Conservation (phyloP, 2,888 invertebrate species). For the Epirrita christyi region DNA sequence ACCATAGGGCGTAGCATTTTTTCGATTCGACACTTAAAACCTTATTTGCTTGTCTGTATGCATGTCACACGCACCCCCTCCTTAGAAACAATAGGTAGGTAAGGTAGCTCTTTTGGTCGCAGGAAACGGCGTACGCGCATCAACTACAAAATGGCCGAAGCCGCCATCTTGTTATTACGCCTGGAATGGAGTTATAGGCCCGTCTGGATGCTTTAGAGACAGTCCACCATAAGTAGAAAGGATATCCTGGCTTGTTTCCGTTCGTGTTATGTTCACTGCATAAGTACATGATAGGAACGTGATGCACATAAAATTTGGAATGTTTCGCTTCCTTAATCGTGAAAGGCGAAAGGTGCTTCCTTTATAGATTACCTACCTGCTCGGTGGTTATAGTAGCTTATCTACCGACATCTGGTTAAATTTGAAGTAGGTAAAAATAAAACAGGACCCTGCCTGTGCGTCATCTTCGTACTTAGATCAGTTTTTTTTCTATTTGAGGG, state of each 20-base stretch:
- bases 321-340: constrained; percentile 53
- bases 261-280: constrained; percentile 33
- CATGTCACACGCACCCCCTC: constrained; percentile 76
- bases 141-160: constrained; percentile 69
- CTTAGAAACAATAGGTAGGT: constrained; percentile 74
- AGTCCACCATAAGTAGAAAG: constrained; percentile 69
- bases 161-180: constrained; percentile 61
- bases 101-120: constrained; percentile 77
- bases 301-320: constrained; percentile 52
- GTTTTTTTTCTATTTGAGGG: too few relatives aligned
- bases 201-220: constrained; percentile 76
- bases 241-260: constrained; percentile 79
- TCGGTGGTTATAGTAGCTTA: too few relatives aligned
- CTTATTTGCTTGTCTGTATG: constrained; percentile 61
- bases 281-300: constrained; percentile 47
- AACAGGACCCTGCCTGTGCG: not conserved
- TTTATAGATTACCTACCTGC: constrained; percentile 23
- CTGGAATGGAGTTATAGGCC: constrained; percentile 65
- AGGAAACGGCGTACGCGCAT: constrained; percentile 79
- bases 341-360: constrained; percentile 43
- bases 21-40: constrained; percentile 64
- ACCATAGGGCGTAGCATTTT: constrained; percentile 54
- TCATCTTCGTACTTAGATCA: too few relatives aligned
- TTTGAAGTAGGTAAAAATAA: constrained; percentile 9
- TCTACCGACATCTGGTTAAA: constrained; percentile 24